A percentile compares a stretch with the other conserved stretches of the same genome.
Conservation (phyloP, 2,113 vertebrate species). For the Lasiurus cinereus region DNA sequence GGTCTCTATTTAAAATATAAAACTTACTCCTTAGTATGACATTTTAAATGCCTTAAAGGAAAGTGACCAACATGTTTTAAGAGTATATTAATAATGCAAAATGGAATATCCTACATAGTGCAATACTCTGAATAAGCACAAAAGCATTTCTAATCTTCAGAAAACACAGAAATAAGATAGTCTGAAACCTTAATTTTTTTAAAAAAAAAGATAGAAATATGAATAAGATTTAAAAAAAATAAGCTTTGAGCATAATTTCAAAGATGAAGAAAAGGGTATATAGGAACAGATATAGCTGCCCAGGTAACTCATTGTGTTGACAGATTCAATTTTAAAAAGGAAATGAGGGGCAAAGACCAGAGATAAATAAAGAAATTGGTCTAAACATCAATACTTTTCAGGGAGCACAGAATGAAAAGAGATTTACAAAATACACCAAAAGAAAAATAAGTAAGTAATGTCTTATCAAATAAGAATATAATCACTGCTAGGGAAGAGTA, state of each 20-base stretch:
- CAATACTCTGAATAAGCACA: constrained; percentile 4
- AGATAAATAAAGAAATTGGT: neutral
- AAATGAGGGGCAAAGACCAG: neutral
- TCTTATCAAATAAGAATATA: neutral
- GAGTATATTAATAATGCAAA: neutral
- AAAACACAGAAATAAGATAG: constrained; percentile 23
- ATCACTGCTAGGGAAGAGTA: neutral
- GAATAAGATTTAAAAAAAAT: neutral
- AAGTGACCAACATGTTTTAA: neutral
- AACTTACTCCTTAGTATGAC: neutral
- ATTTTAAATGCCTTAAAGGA: constrained; percentile 12
- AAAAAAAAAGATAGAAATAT: neutral
- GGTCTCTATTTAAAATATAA: neutral
- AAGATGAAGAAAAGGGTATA: neutral
- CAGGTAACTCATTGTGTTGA: neutral
- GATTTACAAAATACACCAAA: neutral
- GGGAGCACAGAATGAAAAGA: neutral
- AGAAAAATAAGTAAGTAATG: neutral
- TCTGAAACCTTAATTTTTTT: neutral
- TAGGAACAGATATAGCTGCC: neutral
- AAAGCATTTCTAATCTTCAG: neutral
- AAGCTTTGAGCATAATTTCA: neutral
- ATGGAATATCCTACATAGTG: neutral
- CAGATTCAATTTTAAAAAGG: neutral
- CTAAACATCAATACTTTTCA: neutral